phyloP scores from a whole-genome alignment of 2,888 invertebrate genomes.

The Syrphus vitripennis region DNA sequence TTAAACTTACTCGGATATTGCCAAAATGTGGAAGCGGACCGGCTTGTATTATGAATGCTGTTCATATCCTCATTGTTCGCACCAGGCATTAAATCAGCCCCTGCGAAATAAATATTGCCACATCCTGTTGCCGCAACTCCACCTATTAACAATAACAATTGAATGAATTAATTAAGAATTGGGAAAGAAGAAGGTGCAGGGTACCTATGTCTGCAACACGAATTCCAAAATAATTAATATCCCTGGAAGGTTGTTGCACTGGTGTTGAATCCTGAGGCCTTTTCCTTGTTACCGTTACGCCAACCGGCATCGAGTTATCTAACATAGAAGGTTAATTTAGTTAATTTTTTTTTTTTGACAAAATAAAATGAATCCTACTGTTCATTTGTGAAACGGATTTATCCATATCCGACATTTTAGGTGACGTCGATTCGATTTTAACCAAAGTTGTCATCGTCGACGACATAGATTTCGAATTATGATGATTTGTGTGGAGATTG shows the following conservation, averaged over 20 bases:
- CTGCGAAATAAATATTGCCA: slow-evolving; percentile 78
- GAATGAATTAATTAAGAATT: slow-evolving; percentile 14
- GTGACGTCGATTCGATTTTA: slow-evolving; percentile 80
- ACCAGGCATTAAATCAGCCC: slow-evolving; percentile 78
- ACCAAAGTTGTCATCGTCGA: slow-evolving; percentile 79
- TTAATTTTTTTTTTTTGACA: not conserved
- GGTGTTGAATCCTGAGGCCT: slow-evolving; percentile 80
- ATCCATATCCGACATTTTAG: slow-evolving; percentile 78
- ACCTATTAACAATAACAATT: slow-evolving; percentile 69
- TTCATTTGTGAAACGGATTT: slow-evolving; percentile 73
- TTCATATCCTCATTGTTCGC: slow-evolving; percentile 77
- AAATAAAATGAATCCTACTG: slow-evolving; percentile 69
- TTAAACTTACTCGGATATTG: slow-evolving; percentile 89
- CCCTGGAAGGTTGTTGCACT: slow-evolving; percentile 77
- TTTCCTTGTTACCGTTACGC: slow-evolving; percentile 92
- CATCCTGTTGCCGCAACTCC: slow-evolving; percentile 75
- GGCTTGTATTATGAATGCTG: slow-evolving; percentile 75
- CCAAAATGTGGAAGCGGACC: slow-evolving; percentile 85
- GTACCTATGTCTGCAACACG: slow-evolving; percentile 81
- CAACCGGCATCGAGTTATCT: slow-evolving; percentile 88
- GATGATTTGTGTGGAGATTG: slow-evolving; percentile 76
- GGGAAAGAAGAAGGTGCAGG: slow-evolving; percentile 16
- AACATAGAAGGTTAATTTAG: slow-evolving; percentile 5
- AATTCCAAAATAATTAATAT: slow-evolving; percentile 80
- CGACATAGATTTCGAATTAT: slow-evolving; percentile 78